These are phyloP conservation scores for Dascillus cervinus DNA, from an alignment of 2,888 invertebrate species.

Conservation along the genomic window DNA sequence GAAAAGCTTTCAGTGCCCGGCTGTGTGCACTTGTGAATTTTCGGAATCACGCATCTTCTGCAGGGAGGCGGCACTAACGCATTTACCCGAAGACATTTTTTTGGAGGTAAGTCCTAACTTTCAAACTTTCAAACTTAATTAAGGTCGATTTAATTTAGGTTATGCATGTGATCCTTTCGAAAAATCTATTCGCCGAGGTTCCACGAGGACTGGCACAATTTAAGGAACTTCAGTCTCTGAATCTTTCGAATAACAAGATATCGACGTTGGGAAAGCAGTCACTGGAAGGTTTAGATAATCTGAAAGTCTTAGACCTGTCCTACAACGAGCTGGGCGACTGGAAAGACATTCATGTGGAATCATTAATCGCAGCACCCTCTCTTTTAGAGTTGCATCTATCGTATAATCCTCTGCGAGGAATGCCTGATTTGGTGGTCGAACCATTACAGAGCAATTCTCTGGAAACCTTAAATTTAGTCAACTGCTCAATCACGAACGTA, in stretches of 20 bases:
- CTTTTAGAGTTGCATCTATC: conserved; percentile 57
- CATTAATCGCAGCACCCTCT: conserved; percentile 43
- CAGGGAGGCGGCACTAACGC: conserved; percentile 27
- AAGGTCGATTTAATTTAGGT: conserved; percentile 43
- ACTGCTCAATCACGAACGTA: conserved; percentile 53
- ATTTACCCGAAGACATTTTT: conserved; percentile 40
- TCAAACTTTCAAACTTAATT: not conserved
- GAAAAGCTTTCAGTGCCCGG: conserved; percentile 15
- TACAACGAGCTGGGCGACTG: conserved; percentile 55
- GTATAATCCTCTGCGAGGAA: conserved; percentile 48
- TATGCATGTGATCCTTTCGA: conserved; percentile 55
- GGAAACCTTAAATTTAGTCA: conserved; percentile 51
- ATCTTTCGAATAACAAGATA: conserved; percentile 42
- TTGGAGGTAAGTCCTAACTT: conserved; percentile 36
- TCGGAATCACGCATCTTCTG: conserved; percentile 14
- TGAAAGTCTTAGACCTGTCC: conserved; percentile 55
- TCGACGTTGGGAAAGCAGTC: conserved; percentile 28
- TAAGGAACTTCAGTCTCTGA: conserved; percentile 46
- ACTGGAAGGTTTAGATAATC: conserved; percentile 47
- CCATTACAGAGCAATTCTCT: conserved; percentile 53
- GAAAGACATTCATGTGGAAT: conserved; percentile 49
- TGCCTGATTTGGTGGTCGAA: conserved; percentile 27
- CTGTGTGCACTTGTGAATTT: conserved; percentile 12
- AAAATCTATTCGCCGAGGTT: conserved; percentile 52
- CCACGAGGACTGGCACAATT: conserved; percentile 47